Evolutionary conservation across 2,797 vertebrate species (phyloP).

Genomic region (Dallia pectoralis): DNA sequence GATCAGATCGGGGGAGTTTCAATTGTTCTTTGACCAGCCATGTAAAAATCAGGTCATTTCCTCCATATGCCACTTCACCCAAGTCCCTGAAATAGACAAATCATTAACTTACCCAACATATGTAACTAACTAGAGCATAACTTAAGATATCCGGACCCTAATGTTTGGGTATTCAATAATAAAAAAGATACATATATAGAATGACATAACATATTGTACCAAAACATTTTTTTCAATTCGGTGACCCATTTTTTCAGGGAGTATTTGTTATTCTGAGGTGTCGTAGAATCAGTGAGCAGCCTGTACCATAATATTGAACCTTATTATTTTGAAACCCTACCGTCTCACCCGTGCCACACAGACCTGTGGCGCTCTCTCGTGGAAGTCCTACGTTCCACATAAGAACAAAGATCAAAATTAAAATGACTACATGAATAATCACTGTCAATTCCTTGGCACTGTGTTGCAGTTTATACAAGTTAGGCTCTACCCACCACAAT

Average conservation of each 20-base stretch:
- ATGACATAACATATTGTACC: conserved; percentile 46
- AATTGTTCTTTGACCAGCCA: not conserved
- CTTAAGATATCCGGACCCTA: not conserved
- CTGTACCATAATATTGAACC: conserved; percentile 63
- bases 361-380: not conserved
- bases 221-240: conserved; percentile 29
- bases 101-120: not conserved
- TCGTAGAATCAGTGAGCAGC: conserved; percentile 53
- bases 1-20: too few relatives aligned
- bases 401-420: not conserved
- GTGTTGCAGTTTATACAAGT: too few relatives aligned
- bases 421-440: not conserved
- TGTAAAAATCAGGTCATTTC: conserved; percentile 1
- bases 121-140: not conserved
- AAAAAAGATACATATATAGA: conserved; percentile 17
- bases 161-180: conserved; percentile 46
- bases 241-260: conserved; percentile 6
- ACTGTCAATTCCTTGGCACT: too few relatives aligned
- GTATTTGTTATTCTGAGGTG: conserved; percentile 24
- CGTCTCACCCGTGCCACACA: conserved; percentile 15
- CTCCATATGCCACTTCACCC: not conserved
- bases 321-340: not conserved
- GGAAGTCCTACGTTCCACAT: not conserved
- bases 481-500: too few relatives aligned
- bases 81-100: not conserved